phyloP scores from a whole-genome alignment of 2,113 vertebrate genomes.

The Zosterops borbonicus region DNA sequence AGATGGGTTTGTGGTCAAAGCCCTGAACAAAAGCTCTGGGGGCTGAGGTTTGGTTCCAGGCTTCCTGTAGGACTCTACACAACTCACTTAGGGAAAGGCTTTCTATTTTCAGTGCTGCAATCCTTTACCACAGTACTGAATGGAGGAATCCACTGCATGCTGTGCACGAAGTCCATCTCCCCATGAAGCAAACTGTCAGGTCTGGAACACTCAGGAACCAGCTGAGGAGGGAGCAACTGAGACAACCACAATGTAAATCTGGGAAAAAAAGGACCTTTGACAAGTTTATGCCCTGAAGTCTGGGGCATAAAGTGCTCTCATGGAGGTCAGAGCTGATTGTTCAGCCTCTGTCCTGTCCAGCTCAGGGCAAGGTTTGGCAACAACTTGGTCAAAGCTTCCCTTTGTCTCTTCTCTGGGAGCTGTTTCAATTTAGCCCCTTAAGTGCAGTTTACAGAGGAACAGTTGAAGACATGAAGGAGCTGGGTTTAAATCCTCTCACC shows the following conservation, averaged over 20 bases:
- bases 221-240: neutral
- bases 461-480: neutral
- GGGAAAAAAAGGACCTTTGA: neutral
- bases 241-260: neutral
- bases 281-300: neutral
- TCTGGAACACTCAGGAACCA: neutral
- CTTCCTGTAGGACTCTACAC: neutral
- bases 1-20: neutral
- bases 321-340: neutral
- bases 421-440: neutral
- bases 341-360: neutral
- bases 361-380: neutral
- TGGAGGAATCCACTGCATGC: rapidly evolving
- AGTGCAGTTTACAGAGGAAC: neutral
- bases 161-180: rapidly evolving
- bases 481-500: neutral
- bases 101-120: neutral
- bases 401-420: neutral
- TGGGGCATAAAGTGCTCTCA: neutral
- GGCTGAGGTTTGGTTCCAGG: neutral
- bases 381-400: neutral
- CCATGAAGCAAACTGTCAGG: rapidly evolving
- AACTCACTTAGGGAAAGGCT: neutral
- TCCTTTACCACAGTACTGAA: neutral
- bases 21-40: neutral